Evolutionary conservation across 1,140 invertebrate genomes (phyloP), one percentile per base, ranked within the genome.

Genomic region (Olivierus martensii): DNA sequence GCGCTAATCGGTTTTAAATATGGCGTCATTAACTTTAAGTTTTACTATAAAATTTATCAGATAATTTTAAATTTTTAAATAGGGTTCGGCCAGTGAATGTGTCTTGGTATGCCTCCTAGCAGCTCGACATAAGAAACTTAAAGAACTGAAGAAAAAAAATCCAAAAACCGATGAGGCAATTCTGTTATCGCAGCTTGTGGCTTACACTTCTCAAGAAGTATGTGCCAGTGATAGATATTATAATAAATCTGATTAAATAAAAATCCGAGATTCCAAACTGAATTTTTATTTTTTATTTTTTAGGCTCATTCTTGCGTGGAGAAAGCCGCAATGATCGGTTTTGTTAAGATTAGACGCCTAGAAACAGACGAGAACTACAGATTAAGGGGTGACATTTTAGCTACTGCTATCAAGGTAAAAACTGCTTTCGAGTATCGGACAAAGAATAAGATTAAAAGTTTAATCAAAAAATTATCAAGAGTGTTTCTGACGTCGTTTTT

Each of bases 81-180:
- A 97, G 90, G 85, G 89, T 28, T 96, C 90, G 3, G 93, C 95
- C 1, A 95, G 90, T 62, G 94, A 98, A 69, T 96, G 93, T 65
- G 81, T 97, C 36, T 76, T 98, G 52, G 90, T 97, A 6, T 83
- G 82, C 18, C 84, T 98, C 78, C 68, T 98, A 58, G 91, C 94
- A 0, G 94, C 95, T 0, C 51, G 46, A 22, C 18, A 46, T n/a
- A n/a, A 46, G 19, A n/a, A 22, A n/a, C 41, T 43, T 4, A 43
- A 43, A 7, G 17, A 43, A 7, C 2, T 43, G 9, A 22, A 17
- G 7, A 4, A 43, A 22, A 4, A 22, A 17, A 17, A 43, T 22
- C 41, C 41, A 17, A 22, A 18, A n/a, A 5, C 12, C 5, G n/a
- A n/a, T 46, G 18, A 36, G 12, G 12, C n/a, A n/a, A 36, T 28